phyloP scores from a whole-genome alignment of 2,797 vertebrate species.

The Varecia variegata region DNA sequence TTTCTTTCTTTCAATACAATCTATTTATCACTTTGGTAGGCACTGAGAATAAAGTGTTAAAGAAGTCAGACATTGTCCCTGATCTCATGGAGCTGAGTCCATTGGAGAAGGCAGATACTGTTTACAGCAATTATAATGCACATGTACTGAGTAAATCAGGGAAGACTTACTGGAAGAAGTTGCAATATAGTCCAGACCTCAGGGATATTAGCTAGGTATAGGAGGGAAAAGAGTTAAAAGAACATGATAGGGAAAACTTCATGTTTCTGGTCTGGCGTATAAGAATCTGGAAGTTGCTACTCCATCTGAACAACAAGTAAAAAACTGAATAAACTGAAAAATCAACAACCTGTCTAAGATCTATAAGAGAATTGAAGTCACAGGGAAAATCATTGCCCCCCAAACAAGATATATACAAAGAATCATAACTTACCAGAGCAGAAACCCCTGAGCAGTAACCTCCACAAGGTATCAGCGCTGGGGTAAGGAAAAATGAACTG shows the following conservation, averaged over 20 bases:
- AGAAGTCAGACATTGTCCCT: background rate
- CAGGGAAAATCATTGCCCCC: background rate
- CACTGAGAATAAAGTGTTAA: background rate
- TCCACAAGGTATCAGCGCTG: background rate
- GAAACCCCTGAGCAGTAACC: background rate
- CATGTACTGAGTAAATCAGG: background rate
- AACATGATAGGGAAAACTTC: background rate
- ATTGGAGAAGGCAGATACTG: background rate
- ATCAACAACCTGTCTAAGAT: background rate
- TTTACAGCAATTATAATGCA: background rate
- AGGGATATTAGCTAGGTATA: background rate
- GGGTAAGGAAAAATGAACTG: background rate
- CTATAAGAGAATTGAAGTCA: background rate
- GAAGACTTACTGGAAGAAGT: background rate
- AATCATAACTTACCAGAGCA: background rate
- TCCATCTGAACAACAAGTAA: background rate
- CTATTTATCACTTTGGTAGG: background rate
- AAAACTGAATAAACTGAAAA: background rate
- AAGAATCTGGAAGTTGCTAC: background rate
- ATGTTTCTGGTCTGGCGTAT: background rate
- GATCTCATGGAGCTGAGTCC: background rate
- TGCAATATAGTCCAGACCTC: background rate
- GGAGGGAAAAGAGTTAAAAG: background rate
- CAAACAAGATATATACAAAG: background rate
- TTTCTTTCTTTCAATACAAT: background rate